Base-by-base conservation (phyloP, 1,140 invertebrate species). In the Calephelis nemesis region DNA sequence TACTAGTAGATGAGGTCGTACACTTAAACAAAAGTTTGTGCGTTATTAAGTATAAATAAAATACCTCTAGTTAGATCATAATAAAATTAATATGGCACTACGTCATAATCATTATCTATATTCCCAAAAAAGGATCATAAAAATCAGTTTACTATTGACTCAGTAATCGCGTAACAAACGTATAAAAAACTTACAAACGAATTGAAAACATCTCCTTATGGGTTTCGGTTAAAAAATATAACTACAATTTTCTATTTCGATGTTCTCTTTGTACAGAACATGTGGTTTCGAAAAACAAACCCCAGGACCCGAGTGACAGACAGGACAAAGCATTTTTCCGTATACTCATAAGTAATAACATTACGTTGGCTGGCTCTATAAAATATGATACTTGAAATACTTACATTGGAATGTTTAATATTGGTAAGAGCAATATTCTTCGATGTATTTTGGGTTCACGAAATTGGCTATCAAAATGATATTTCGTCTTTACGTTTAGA, bases 281-380 rank as follows among this genome's bases (percentile, higher is more conserved):
- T 73, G 73, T 72, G 63, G 62, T 70, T 70, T 75, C 68, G 72
- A 76, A 73, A 74, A 76, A 74, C 73, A 75, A 68, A 74, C 62
- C 62, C 68, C 74, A 58, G 63, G 63, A 72, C 63, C 73, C 69
- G 63, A 73, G 68, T 76, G 78, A 78, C 76, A 80, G 73, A 63
- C 73, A 62, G 69, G 73, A 76, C 60, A 73, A 72, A 74, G 69
- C 62, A 54, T 68, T 73, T 69, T 73, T 71, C 54, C 47, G 50
- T 47, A 11, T 62, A 42, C 62, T 12, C 62, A 63, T 63, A 47
- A 63, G 62, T 63, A 47, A 63, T 63, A 63, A 63, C 62, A 47
- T 63, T 63, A 63, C 62, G 15, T 63, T 47, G 62, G 19, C 52
- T 58, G 62, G n/a, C n/a, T 63, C 40, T 45, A 63, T 58, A 58